Conservation (phyloP, 2,888 invertebrate species). For the Euproctis similis region DNA sequence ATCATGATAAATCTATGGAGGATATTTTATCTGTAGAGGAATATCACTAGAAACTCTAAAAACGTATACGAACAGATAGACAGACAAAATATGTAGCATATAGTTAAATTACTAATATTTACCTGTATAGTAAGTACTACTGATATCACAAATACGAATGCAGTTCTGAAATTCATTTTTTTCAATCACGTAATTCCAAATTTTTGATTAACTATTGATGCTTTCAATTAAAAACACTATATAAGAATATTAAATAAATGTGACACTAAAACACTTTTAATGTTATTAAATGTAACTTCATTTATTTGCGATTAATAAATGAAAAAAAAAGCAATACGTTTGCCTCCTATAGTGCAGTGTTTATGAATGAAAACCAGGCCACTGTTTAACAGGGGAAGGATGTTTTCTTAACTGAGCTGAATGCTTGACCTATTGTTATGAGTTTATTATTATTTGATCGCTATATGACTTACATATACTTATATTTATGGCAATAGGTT, state of each 20-base stretch:
- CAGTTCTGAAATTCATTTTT: conserved; percentile 53
- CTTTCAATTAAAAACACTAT: conserved; percentile 31
- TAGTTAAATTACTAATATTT: conserved; percentile 14
- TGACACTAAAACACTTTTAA: conserved; percentile 2
- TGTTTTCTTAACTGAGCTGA: conserved; percentile 41
- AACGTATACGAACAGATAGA: no score
- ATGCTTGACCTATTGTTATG: conserved; percentile 42
- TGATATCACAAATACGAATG: conserved; percentile 42
- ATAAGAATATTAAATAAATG: conserved; percentile 6
- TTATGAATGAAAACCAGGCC: conserved; percentile 23
- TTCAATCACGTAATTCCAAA: conserved; percentile 41
- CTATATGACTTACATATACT: no score
- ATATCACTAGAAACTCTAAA: no score
- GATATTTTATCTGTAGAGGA: no score
- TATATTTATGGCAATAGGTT: no score
- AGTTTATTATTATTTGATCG: no score
- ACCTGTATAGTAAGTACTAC: conserved; percentile 54
- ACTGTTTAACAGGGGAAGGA: conserved; percentile 33
- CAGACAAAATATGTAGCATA: no score
- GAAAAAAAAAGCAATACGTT: no score
- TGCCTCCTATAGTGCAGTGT: conserved; percentile 25
- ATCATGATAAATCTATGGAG: no score
- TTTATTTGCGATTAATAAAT: no score
- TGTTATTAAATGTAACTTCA: no score
- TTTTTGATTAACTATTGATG: conserved; percentile 42